Conservation (phyloP, 1,140 invertebrate genomes). For the Atta colombica region DNA sequence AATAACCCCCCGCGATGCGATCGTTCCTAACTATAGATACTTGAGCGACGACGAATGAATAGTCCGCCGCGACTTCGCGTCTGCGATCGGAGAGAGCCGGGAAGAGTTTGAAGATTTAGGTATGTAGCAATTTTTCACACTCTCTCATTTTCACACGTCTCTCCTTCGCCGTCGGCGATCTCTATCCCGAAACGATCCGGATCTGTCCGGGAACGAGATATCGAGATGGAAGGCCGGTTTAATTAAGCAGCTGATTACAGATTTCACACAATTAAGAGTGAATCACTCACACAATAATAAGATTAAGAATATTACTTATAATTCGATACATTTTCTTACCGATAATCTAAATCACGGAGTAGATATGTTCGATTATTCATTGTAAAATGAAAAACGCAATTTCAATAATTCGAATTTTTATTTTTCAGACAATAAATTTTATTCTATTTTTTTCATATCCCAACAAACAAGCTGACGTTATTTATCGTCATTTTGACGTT, state of each 20-base stretch:
- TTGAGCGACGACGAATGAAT: constrained; percentile 23
- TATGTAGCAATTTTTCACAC: constrained; percentile 32
- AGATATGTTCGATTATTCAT: background rate
- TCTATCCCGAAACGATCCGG: background rate
- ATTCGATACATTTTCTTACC: too few species aligned
- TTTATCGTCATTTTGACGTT: too few species aligned
- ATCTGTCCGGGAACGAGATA: background rate
- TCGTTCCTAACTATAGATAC: constrained; percentile 40
- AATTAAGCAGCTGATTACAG: background rate
- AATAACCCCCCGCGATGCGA: constrained; percentile 33
- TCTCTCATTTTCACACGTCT: background rate
- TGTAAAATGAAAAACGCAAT: background rate
- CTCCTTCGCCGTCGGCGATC: background rate
- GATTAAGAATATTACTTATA: too few species aligned
- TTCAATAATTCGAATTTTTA: too few species aligned
- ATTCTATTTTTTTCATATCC: too few species aligned
- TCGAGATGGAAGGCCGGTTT: background rate
- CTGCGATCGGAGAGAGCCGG: constrained; percentile 18
- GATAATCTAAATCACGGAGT: background rate
- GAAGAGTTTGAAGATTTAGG: constrained; percentile 11
- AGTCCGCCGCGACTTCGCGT: constrained; percentile 8
- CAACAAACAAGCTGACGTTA: too few species aligned
- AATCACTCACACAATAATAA: too few species aligned
- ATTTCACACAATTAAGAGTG: too few species aligned
- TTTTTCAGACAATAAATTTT: background rate